Evolutionary conservation across 2,797 vertebrate genomes (phyloP).

Genomic region (Dallia pectoralis): DNA sequence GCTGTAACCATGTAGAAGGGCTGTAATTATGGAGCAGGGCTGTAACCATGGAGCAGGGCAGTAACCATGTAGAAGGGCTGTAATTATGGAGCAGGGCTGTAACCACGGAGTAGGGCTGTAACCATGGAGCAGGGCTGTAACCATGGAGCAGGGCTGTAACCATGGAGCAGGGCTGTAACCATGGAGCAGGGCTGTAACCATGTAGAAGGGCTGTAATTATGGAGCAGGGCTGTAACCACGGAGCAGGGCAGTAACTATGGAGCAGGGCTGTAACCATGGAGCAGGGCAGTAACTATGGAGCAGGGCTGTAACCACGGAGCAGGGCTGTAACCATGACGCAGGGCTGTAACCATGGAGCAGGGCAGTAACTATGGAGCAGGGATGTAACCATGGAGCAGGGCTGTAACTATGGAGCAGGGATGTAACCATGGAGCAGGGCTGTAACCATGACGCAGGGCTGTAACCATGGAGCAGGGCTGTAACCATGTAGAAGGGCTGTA

Average conservation of each 20-base stretch:
- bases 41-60: background rate
- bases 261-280: background rate
- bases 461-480: background rate
- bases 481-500: background rate
- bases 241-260: background rate
- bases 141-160: background rate
- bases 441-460: background rate
- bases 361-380: background rate
- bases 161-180: background rate
- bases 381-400: background rate
- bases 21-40: background rate
- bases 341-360: background rate
- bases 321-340: background rate
- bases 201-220: background rate
- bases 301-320: background rate
- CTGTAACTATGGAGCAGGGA: background rate
- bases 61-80: background rate
- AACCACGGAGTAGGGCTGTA: background rate
- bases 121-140: background rate
- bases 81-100: background rate
- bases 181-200: background rate
- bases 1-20: background rate
- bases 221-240: background rate
- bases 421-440: background rate
- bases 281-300: background rate